phyloP scores from a whole-genome alignment of 2,797 vertebrate species.

The Crypturellus tataupa region DNA sequence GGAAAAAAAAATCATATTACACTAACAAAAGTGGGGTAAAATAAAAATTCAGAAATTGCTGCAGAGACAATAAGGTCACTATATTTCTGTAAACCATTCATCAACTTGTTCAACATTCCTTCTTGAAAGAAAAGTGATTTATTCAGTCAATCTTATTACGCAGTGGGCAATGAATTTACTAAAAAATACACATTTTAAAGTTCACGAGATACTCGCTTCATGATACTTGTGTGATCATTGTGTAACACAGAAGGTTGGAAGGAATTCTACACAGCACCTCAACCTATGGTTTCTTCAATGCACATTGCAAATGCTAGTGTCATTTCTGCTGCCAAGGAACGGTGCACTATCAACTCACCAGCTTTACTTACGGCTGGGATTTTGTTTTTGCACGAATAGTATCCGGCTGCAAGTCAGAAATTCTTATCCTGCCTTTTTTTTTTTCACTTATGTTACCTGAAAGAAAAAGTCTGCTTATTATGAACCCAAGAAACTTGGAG shows the following conservation, averaged over 20 bases:
- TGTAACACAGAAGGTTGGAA: neutral
- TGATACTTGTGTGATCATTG: neutral
- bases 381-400: neutral
- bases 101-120: neutral
- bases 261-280: neutral
- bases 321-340: neutral
- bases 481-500: neutral
- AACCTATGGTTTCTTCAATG: neutral
- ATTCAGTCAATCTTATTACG: neutral
- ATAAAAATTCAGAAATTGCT: neutral
- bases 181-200: neutral
- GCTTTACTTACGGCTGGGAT: neutral
- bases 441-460: accelerated
- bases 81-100: neutral
- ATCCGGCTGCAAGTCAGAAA: neutral
- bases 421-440: neutral
- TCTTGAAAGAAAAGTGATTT: neutral
- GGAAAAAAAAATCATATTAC: neutral
- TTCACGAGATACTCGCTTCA: neutral
- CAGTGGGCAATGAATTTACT: neutral
- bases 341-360: neutral
- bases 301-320: neutral
- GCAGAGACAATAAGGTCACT: neutral
- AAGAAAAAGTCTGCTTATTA: neutral
- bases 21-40: neutral